These are phyloP conservation scores for Gari tellinella DNA, from an alignment of 2,888 invertebrate genomes.

Conservation along the genomic window DNA sequence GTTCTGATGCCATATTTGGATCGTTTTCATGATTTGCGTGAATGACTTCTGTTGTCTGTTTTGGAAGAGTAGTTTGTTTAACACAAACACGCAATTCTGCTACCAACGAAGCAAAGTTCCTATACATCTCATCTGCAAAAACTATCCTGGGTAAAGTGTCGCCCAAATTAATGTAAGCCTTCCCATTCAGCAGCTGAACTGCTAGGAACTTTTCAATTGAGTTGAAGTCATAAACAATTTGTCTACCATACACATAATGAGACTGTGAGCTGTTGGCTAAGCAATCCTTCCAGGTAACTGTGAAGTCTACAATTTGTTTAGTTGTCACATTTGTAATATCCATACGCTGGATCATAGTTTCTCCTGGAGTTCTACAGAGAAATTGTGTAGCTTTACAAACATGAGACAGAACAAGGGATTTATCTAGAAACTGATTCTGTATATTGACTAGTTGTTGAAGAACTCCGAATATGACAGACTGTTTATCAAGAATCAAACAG, in stretches of 20 bases:
- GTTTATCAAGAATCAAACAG: slow-evolving; percentile 49
- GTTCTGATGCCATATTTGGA: slow-evolving; percentile 36
- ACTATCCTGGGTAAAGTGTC: slow-evolving; percentile 42
- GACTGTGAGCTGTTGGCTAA: slow-evolving; percentile 41
- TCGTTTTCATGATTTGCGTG: slow-evolving; percentile 31
- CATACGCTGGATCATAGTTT: slow-evolving; percentile 18
- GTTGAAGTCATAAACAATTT: slow-evolving; percentile 50
- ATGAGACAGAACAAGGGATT: slow-evolving; percentile 12
- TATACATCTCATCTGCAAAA: slow-evolving; percentile 63
- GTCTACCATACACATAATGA: slow-evolving; percentile 45
- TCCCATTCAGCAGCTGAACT: slow-evolving; percentile 40
- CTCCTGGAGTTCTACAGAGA: slow-evolving; percentile 15
- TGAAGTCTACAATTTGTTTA: not conserved
- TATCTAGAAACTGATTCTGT: slow-evolving; percentile 58
- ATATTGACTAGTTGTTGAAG: slow-evolving; percentile 38
- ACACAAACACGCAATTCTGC: slow-evolving; percentile 31
- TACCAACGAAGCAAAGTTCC: slow-evolving; percentile 46
- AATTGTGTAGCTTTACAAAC: slow-evolving; percentile 33
- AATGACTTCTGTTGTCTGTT: slow-evolving; percentile 37
- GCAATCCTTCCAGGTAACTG: too few relatives aligned
- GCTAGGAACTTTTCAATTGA: slow-evolving; percentile 56
- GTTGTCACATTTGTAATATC: slow-evolving; percentile 36
- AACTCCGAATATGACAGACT: slow-evolving; percentile 35
- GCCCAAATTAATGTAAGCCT: slow-evolving; percentile 27
- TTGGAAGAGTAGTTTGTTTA: slow-evolving; percentile 50